Evolutionary conservation across 2,797 vertebrate species (phyloP), one percentile per base, ranked within the genome.

Genomic region (Malurus splendens): DNA sequence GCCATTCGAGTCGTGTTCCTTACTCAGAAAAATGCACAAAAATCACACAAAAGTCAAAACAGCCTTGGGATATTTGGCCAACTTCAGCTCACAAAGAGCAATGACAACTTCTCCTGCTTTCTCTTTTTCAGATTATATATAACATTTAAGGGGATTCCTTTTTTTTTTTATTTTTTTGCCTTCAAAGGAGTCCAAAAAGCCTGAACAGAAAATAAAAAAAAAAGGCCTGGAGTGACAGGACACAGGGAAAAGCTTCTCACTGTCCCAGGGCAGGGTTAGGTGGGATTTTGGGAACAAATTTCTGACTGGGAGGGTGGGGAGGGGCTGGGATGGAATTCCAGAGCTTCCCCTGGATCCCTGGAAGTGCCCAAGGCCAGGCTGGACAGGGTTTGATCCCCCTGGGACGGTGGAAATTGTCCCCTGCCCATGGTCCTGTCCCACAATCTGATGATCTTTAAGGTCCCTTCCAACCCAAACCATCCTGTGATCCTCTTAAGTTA

Each of bases 231-330:
- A 48, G 17, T 15, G 20, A 16, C 30, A 61, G 23, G 27, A 30
- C 16, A 36, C 2, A 11, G 38, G 19, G 9, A 61, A 32, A 13
- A n/a, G 19, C 2, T 47, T 42, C 23, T 10, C 14, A 28, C 7
- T 55, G 55, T 7, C n/a, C 36, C 7, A 38, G 27, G 8, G 30
- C 6, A 42, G 68, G 10, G 4, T 0, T 7, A 17, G 19, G 7
- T 61, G 48, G 55, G 42, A 50, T 74, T 2, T 4, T 55, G 70
- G 76, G 62, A 18, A 44, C 14, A 2, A 55, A 61, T 68, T 9
- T 3, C 4, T 44, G 3, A 7, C 48, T 55, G n/a, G 0, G n/a
- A 55, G n/a, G 36, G 23, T 32, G 48, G 12, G 4, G 0, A 65
- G 25, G 6, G 12, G 5, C 41, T 71, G 56, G 19, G 8, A 16